These are phyloP conservation scores for Euphysa ruthae DNA, from an alignment of 30 jellyfish, hydroid and myxozoan genomes.

Conservation along the genomic window DNA sequence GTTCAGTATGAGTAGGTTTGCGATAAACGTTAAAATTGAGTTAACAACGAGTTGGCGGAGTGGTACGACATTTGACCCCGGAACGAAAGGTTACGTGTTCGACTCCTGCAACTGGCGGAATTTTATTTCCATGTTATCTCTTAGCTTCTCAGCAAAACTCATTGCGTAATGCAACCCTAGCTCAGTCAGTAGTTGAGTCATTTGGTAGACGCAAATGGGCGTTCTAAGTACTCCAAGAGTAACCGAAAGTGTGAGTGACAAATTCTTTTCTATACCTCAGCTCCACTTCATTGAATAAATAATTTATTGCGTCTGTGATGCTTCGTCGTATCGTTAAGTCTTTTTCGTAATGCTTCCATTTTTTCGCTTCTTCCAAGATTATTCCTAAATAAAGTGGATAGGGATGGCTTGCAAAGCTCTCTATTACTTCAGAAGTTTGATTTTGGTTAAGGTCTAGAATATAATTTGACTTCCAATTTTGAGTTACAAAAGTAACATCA, in stretches of 20 bases:
- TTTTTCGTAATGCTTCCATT: constrained; percentile 24
- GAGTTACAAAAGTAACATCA: not conserved
- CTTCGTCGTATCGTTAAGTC: not conserved
- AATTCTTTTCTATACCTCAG: not conserved
- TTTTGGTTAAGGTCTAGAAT: not conserved
- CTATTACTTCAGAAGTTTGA: not conserved
- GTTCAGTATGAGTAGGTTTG: too few species aligned
- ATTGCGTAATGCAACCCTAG: too few species aligned
- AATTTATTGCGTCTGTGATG: not conserved
- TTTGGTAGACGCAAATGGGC: too few species aligned
- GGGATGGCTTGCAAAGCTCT: not conserved
- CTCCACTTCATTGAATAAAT: constrained; percentile 3
- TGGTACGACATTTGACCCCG: too few species aligned
- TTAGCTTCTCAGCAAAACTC: too few species aligned
- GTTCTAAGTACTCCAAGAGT: too few species aligned
- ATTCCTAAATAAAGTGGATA: constrained; percentile 13
- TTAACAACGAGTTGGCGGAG: too few species aligned
- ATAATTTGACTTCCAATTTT: not conserved
- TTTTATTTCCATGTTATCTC: too few species aligned
- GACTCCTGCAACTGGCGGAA: too few species aligned
- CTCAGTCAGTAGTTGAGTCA: too few species aligned
- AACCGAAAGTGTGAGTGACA: constrained; percentile 23
- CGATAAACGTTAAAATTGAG: too few species aligned
- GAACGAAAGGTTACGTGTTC: too few species aligned
- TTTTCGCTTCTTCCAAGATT: constrained; percentile 28